Evolutionary conservation across 1,140 invertebrate genomes (phyloP).

Genomic region (Littorina saxatilis): DNA sequence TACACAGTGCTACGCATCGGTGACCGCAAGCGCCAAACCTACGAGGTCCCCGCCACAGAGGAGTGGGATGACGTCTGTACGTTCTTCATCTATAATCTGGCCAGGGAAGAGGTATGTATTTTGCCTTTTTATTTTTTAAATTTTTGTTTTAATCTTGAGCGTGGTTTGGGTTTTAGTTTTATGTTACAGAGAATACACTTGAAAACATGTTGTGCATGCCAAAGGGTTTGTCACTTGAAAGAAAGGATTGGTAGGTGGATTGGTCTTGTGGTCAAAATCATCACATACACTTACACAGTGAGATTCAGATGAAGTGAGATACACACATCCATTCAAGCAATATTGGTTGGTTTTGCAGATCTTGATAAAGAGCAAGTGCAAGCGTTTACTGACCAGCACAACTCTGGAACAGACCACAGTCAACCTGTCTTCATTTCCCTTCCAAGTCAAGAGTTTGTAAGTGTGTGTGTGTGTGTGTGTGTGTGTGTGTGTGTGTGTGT

Average conservation of each 20-base stretch:
- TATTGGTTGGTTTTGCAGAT: slow-evolving; percentile 55
- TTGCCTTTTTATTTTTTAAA: too few relatives aligned
- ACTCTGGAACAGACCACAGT: slow-evolving; percentile 78
- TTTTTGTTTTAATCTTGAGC: too few relatives aligned
- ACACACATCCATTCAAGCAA: too few relatives aligned
- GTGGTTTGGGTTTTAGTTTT: too few relatives aligned
- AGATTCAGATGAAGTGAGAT: too few relatives aligned
- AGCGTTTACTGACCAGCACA: slow-evolving; percentile 77
- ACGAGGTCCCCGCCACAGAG: slow-evolving; percentile 66
- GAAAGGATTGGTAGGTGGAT: too few relatives aligned
- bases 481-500: background rate
- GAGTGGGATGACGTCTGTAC: slow-evolving; percentile 78
- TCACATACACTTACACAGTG: too few relatives aligned
- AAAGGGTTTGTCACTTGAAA: too few relatives aligned
- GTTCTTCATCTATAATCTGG: slow-evolving; percentile 77
- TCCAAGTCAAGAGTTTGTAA: slow-evolving; percentile 77
- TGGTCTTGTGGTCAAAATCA: too few relatives aligned
- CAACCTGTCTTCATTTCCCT: slow-evolving; percentile 76
- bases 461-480: slow-evolving; percentile 51
- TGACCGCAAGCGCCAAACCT: slow-evolving; percentile 75
- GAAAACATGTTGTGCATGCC: too few relatives aligned
- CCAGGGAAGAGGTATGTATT: slow-evolving; percentile 75
- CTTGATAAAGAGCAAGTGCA: slow-evolving; percentile 75
- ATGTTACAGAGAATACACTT: too few relatives aligned
- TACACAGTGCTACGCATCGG: slow-evolving; percentile 75